Evolutionary conservation across 2,797 vertebrate species (phyloP).

Genomic region (Melanotaenia nigrans): DNA sequence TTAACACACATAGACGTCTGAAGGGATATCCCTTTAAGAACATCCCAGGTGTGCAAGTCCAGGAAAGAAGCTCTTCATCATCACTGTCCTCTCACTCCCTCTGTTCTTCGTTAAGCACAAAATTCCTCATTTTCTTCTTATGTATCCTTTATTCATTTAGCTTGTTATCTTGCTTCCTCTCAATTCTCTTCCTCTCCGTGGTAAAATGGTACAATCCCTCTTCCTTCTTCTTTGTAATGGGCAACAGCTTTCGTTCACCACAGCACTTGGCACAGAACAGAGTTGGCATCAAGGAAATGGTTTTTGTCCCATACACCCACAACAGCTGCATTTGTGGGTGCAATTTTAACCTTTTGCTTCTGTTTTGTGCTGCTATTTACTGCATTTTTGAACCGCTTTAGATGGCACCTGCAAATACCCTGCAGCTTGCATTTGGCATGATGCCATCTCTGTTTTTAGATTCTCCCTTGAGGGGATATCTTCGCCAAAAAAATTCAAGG

Average conservation of each 20-base stretch:
- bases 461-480: slow-evolving; percentile 70
- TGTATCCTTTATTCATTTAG: slow-evolving; percentile 56
- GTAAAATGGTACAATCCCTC: slow-evolving; percentile 49
- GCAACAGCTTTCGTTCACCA: slow-evolving; percentile 41
- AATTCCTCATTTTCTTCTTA: slow-evolving; percentile 50
- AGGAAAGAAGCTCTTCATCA: slow-evolving; percentile 75
- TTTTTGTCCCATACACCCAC: slow-evolving; percentile 30
- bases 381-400: slow-evolving; percentile 42
- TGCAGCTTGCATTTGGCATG: slow-evolving; percentile 68
- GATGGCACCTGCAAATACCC: slow-evolving; percentile 36
- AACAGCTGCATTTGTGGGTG: slow-evolving; percentile 32
- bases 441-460: slow-evolving; percentile 70
- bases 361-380: slow-evolving; percentile 37
- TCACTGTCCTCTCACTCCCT: slow-evolving; percentile 70
- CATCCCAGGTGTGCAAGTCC: slow-evolving; percentile 77
- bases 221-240: slow-evolving; percentile 29
- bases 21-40: slow-evolving; percentile 79
- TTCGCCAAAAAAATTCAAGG: slow-evolving; percentile 64
- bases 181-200: slow-evolving; percentile 35
- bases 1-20: slow-evolving; percentile 61
- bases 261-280: slow-evolving; percentile 57
- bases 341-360: slow-evolving; percentile 43
- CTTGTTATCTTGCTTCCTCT: slow-evolving; percentile 57
- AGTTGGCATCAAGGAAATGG: slow-evolving; percentile 57
- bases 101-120: slow-evolving; percentile 71